phyloP scores from a whole-genome alignment of 2,797 vertebrate genomes.

The Labroides dimidiatus region DNA sequence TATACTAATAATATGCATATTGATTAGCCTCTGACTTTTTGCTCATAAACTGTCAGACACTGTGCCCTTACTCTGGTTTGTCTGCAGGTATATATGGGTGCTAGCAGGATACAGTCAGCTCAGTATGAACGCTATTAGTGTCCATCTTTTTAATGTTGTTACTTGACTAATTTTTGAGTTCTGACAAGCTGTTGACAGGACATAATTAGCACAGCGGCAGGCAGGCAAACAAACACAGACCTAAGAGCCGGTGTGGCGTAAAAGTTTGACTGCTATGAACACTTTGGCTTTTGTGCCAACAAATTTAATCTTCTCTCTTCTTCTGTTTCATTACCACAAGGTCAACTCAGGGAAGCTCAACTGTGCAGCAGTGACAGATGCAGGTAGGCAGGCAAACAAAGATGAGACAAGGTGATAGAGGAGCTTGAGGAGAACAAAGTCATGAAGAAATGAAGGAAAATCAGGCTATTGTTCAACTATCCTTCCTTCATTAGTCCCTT shows the following conservation, averaged over 20 bases:
- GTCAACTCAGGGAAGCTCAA: too few species aligned
- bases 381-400: constrained; percentile 6
- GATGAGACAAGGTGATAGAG: constrained; percentile 5
- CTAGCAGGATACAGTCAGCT: constrained; percentile 29
- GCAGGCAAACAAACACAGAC: constrained; percentile 45
- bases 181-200: constrained; percentile 45
- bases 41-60: constrained; percentile 26
- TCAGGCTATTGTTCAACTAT: background rate
- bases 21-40: constrained; percentile 42
- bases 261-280: background rate
- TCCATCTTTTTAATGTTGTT: constrained; percentile 38
- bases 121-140: constrained; percentile 43
- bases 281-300: constrained; percentile 11
- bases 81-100: constrained; percentile 50
- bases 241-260: constrained; percentile 28
- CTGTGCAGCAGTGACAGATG: constrained; percentile 9
- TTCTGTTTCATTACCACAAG: background rate
- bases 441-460: constrained; percentile 10
- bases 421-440: background rate
- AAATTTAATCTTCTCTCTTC: constrained; percentile 22
- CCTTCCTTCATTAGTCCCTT: too few species aligned
- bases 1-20: constrained; percentile 30
- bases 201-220: constrained; percentile 51
- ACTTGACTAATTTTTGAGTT: constrained; percentile 43
- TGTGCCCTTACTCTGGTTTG: constrained; percentile 10